phyloP scores from a whole-genome alignment of 2,888 invertebrate species.

The Ptilodon capucinus region DNA sequence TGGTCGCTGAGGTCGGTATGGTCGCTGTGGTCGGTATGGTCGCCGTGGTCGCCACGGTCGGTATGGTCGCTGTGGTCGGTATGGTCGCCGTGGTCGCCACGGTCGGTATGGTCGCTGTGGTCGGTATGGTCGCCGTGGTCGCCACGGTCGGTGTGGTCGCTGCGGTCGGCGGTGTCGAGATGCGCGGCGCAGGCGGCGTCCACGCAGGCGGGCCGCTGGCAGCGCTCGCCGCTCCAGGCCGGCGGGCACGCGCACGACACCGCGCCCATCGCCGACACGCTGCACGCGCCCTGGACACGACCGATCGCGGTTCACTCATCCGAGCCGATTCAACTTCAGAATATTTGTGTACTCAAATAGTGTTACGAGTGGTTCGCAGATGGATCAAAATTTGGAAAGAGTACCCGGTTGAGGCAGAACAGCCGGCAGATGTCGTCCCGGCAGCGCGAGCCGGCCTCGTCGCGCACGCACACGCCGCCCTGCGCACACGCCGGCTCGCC shows the following conservation, averaged over 20 bases:
- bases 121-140: neutral
- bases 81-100: too few relatives aligned
- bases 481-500: conserved; percentile 30
- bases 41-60: too few relatives aligned
- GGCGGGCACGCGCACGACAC: conserved; percentile 84
- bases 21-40: conserved; percentile 54
- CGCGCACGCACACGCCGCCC: conserved; percentile 33
- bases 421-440: conserved; percentile 38
- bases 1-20: too few relatives aligned
- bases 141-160: neutral
- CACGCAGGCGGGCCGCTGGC: conserved; percentile 87
- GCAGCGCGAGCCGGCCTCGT: conserved; percentile 27
- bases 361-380: too few relatives aligned
- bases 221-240: conserved; percentile 85
- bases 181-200: conserved; percentile 70
- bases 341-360: too few relatives aligned
- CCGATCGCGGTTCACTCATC: neutral
- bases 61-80: too few relatives aligned
- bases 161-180: conserved; percentile 73
- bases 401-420: conserved; percentile 59
- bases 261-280: conserved; percentile 51
- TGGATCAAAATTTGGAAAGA: too few relatives aligned
- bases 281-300: conserved; percentile 50
- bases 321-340: neutral
- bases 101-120: neutral